Evolutionary conservation across 2,888 invertebrate genomes (phyloP).

Genomic region (Ormyrus rosae): DNA sequence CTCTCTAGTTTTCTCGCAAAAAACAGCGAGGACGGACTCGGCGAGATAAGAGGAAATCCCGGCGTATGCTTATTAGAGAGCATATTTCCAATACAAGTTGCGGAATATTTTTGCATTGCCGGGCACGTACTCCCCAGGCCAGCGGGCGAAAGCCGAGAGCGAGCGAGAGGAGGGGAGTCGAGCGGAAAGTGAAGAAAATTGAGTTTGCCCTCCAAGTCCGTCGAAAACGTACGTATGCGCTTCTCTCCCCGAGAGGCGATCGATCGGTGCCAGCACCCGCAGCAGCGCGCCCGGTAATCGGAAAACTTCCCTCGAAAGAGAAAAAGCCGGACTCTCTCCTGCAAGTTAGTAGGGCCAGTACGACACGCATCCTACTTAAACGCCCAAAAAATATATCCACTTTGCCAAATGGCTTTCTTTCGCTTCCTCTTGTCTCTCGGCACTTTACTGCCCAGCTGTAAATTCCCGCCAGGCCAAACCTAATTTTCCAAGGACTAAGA

Average conservation of each 20-base stretch:
- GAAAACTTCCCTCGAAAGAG: slow-evolving; percentile 51
- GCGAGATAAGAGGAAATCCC: neutral
- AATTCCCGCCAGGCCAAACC: slow-evolving; percentile 20
- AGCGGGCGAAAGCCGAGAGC: neutral
- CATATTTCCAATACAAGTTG: slow-evolving; percentile 5
- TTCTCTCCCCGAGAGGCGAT: slow-evolving; percentile 31
- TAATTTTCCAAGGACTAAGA: neutral
- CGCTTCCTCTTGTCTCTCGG: neutral
- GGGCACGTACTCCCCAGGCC: neutral
- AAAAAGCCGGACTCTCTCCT: neutral
- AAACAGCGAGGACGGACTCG: neutral
- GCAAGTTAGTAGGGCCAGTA: too few relatives aligned
- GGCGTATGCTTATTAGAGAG: too few relatives aligned
- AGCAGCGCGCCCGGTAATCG: slow-evolving; percentile 44
- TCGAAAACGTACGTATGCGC: slow-evolving; percentile 29
- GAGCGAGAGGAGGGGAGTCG: slow-evolving; percentile 14
- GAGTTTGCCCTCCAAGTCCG: slow-evolving; percentile 57
- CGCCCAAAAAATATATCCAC: slow-evolving; percentile 48
- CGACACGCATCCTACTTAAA: slow-evolving; percentile 17
- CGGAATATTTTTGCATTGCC: slow-evolving; percentile 33
- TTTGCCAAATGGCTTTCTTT: slow-evolving; percentile 50
- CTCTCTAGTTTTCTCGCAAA: neutral
- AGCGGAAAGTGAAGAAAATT: slow-evolving; percentile 58
- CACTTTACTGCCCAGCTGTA: slow-evolving; percentile 18
- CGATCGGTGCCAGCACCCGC: slow-evolving; percentile 22